Conservation (phyloP, 2,888 invertebrate genomes). For the Oeneis ivallda region DNA sequence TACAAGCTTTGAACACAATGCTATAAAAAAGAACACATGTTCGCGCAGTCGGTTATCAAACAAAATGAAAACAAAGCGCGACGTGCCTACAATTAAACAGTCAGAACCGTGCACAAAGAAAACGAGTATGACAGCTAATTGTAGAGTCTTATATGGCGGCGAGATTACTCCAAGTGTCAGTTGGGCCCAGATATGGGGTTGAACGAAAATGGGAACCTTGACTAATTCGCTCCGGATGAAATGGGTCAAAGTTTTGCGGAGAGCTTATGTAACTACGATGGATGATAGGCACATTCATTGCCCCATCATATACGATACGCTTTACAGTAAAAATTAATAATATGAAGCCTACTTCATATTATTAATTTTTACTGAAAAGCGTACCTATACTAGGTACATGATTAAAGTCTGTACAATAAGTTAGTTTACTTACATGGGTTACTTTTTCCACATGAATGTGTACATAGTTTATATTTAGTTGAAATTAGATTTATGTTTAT, state of each 20-base stretch:
- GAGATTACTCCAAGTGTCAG: constrained; percentile 66
- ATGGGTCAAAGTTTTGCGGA: constrained; percentile 44
- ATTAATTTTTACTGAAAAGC: no score
- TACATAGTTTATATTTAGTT: no score
- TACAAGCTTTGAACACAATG: constrained; percentile 27
- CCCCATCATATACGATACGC: not conserved
- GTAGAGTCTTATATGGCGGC: constrained; percentile 65
- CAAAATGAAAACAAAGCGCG: constrained; percentile 44
- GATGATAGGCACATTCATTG: not conserved
- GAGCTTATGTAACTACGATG: not conserved
- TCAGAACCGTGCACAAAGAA: constrained; percentile 63
- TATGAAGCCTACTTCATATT: no score
- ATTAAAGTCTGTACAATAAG: no score
- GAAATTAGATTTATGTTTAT: no score
- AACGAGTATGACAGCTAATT: constrained; percentile 70
- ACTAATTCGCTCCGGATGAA: constrained; percentile 61
- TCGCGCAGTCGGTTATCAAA: constrained; percentile 38
- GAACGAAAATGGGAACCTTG: constrained; percentile 68
- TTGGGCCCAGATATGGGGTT: constrained; percentile 58
- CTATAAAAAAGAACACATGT: constrained; percentile 32
- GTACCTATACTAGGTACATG: no score
- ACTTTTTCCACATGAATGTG: no score
- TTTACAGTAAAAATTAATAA: not conserved
- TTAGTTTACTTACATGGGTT: no score
- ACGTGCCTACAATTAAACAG: constrained; percentile 56